Conservation (phyloP, 2,797 vertebrate genomes). For the Taenioides sp. region DNA sequence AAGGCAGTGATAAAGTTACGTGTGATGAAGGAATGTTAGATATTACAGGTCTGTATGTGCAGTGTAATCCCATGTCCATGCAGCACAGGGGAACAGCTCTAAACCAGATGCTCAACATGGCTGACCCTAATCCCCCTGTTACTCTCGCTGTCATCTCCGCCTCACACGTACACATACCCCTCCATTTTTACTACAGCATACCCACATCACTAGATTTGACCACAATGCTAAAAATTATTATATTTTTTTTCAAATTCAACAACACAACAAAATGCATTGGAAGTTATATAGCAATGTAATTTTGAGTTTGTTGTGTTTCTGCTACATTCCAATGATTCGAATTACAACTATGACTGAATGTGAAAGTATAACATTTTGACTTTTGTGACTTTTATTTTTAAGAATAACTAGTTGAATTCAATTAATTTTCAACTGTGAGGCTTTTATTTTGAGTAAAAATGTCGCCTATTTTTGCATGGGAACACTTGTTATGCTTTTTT, state of each 20-base stretch:
- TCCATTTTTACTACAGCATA: conserved; percentile 42
- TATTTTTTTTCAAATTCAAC: conserved; percentile 24
- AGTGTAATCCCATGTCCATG: conserved; percentile 62
- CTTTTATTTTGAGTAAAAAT: neutral
- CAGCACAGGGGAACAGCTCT: conserved; percentile 42
- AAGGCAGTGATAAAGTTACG: conserved; percentile 2
- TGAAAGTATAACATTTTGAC: neutral
- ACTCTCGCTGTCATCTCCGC: conserved; percentile 55
- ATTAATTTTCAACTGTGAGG: neutral
- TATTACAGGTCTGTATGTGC: conserved; percentile 31
- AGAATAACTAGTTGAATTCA: neutral
- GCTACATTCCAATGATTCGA: no score
- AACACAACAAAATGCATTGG: neutral
- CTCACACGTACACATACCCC: conserved; percentile 39
- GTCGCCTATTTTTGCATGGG: neutral
- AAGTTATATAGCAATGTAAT: no score
- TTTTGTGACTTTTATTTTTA: neutral
- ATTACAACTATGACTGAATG: neutral
- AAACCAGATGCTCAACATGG: conserved; percentile 76
- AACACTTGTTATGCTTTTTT: neutral
- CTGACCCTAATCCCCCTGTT: conserved; percentile 79
- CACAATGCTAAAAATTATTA: conserved; percentile 9
- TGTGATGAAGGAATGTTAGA: conserved; percentile 11
- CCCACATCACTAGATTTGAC: conserved; percentile 68
- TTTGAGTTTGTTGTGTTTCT: no score